Base-by-base conservation (phyloP, 2,113 vertebrate species). In the Pagrus major region DNA sequence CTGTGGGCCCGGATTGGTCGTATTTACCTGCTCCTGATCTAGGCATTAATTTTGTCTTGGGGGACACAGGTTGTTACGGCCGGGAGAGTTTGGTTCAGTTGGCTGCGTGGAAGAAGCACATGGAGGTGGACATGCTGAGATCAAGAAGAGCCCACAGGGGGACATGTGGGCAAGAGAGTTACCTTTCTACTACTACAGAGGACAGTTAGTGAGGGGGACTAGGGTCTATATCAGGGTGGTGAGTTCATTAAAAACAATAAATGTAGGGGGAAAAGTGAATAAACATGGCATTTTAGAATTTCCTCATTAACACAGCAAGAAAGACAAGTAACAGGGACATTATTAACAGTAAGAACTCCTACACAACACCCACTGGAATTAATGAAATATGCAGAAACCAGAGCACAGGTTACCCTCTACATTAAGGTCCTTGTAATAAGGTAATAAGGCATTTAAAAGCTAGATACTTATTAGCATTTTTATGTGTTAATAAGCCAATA, bases 31-130 rank as follows among this genome's bases (percentile, higher is more conserved):
- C 80, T 91, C 89, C 86, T 92, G 81, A 92, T 88, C 93, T 94
- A 95, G 90, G 94, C 94, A 94, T 80, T 95, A 93, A 95, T 94
- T 95, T 95, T 95, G 90, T 95, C 95, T 89, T 95, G 94, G 85
- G 93, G 93, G 65, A 69, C 42, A 64, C 91, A 93, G 51, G 93
- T 81, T 52, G 93, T 81, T 89, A 94, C 90, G 64, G 91, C 91
- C 33, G 92, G 88, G 52, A 94, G 85, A 86, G 88, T 91, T 93
- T 93, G 94, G 94, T 90, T 94, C 88, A 94, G 81, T 88, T 95
- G 93, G 93, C 95, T 96, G 94, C 56, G 78, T 94, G 91, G 90
- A 86, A 94, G 84, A 94, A 94, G 88, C 86, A 95, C 81, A 94
- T 46, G 79, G 85, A 91, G 86, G 80, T 33, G 88, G 79, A 90